Conservation (phyloP, 2,113 vertebrate species). For the Ceratotherium simum region DNA sequence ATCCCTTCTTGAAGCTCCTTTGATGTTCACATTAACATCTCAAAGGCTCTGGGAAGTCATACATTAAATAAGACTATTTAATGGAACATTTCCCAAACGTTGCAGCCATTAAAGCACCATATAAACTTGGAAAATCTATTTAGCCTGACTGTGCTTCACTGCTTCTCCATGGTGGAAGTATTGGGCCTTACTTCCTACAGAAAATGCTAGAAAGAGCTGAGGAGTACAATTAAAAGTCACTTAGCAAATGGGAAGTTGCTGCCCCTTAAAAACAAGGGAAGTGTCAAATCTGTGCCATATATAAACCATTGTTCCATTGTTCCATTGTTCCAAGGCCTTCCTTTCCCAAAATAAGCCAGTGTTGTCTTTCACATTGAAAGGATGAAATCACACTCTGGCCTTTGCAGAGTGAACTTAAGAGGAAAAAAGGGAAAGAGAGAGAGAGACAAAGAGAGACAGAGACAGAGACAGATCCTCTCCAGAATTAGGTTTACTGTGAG, state of each 20-base stretch:
- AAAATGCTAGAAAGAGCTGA: conserved; percentile 43
- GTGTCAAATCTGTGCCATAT: not conserved
- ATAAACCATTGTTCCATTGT: conserved; percentile 36
- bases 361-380: not conserved
- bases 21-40: conserved; percentile 23
- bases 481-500: not conserved
- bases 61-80: not conserved
- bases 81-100: not conserved
- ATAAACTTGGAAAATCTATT: conserved; percentile 33
- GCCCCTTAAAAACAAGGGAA: not conserved
- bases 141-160: not conserved
- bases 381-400: not conserved
- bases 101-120: not conserved
- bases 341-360: conserved; percentile 35
- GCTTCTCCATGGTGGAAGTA: not conserved
- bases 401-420: not conserved
- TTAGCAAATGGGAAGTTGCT: conserved; percentile 7
- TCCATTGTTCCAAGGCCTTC: not conserved
- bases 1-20: not conserved
- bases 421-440: not conserved
- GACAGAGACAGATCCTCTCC: not conserved
- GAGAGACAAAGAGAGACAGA: not conserved
- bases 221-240: conserved; percentile 23
- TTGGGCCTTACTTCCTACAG: not conserved
- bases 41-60: not conserved